Evolutionary conservation across 2,113 vertebrate genomes (phyloP).

Genomic region (Petroica traversi): DNA sequence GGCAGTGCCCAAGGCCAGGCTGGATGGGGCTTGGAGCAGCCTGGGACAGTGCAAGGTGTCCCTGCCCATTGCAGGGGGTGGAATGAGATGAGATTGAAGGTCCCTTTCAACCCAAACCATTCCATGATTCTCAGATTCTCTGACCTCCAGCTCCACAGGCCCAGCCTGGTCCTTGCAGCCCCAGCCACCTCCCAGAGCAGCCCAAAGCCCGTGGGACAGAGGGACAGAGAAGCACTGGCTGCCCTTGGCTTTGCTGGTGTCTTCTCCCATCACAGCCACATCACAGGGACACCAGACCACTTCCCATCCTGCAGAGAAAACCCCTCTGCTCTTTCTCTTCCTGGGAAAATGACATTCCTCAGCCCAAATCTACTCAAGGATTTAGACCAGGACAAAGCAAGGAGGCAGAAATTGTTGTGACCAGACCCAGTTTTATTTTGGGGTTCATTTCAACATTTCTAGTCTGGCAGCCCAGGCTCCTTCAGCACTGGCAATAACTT

Average conservation of each 20-base stretch:
- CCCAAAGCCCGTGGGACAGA: not conserved
- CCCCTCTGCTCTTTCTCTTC: not conserved
- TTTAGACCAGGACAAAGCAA: not conserved
- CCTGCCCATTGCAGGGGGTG: not conserved
- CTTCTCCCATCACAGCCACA: not conserved
- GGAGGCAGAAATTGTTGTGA: fast-evolving
- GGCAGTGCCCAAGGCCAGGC: fast-evolving
- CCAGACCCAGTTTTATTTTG: not conserved
- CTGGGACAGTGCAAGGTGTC: not conserved
- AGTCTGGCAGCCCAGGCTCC: not conserved
- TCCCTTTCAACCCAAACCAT: not conserved
- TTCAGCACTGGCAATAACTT: not conserved
- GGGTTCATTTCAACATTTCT: not conserved
- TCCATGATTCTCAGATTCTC: not conserved
- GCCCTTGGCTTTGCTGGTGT: not conserved
- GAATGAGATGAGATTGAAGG: fast-evolving
- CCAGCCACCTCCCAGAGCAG: not conserved
- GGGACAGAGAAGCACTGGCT: not conserved
- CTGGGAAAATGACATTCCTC: not conserved
- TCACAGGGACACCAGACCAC: not conserved
- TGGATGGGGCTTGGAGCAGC: fast-evolving
- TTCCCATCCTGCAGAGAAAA: not conserved
- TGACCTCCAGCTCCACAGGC: not conserved
- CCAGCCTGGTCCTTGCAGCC: not conserved
- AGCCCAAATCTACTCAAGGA: not conserved